phyloP scores from a whole-genome alignment of 2,888 invertebrate genomes.

The Saturnia japonica region DNA sequence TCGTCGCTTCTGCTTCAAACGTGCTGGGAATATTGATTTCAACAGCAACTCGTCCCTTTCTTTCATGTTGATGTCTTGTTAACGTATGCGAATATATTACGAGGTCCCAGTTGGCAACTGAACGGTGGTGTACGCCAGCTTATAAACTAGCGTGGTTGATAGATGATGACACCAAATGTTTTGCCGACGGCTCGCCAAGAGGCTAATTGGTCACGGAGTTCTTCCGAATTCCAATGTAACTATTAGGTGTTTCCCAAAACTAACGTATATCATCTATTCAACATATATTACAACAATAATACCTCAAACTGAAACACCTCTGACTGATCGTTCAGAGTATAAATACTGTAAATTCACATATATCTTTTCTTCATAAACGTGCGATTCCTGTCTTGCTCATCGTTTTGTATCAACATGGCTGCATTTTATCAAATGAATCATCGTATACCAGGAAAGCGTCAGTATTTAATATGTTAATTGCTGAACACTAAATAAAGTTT shows the following conservation, averaged over 20 bases:
- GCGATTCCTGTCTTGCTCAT: conserved; percentile 6
- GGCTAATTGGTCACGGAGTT: conserved; percentile 49
- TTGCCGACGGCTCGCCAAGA: conserved; percentile 48
- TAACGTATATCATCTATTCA: background rate
- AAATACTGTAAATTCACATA: background rate
- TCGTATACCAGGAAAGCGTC: conserved; percentile 14
- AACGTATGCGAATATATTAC: conserved; percentile 58
- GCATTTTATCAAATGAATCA: conserved; percentile 13
- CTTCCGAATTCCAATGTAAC: conserved; percentile 48
- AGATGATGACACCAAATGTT: conserved; percentile 45
- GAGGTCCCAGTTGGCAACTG: conserved; percentile 56
- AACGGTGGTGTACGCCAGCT: conserved; percentile 54
- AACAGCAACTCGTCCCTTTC: background rate
- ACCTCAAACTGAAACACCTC: background rate
- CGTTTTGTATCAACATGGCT: conserved; percentile 14
- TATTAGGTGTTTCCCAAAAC: conserved; percentile 57
- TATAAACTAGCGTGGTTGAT: conserved; percentile 58
- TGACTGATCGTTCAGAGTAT: background rate
- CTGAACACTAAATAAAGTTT: conserved; percentile 1
- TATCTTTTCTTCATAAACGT: background rate
- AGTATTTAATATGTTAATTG: conserved; percentile 8
- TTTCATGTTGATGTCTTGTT: conserved; percentile 19
- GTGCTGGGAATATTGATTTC: conserved; percentile 2
- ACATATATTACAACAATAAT: background rate
- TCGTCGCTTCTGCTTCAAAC: background rate